These are phyloP conservation scores for Athrips mouffetella DNA, from an alignment of 2,888 invertebrate species.

Conservation along the genomic window DNA sequence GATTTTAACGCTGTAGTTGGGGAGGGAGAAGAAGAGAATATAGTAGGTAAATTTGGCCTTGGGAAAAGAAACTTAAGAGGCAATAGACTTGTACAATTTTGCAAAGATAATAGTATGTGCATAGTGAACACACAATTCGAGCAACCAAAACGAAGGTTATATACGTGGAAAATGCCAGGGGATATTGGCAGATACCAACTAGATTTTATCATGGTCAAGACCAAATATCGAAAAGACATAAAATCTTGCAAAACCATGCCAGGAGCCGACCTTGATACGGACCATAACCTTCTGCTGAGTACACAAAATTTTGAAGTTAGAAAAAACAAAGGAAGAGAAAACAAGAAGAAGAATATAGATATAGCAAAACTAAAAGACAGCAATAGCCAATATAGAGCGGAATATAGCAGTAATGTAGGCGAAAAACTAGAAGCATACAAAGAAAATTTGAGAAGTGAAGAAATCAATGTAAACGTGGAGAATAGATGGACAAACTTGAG, in stretches of 20 bases:
- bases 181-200: conserved; percentile 11
- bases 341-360: too few relatives aligned
- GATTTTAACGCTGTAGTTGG: too few relatives aligned
- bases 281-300: background rate
- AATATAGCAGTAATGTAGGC: too few relatives aligned
- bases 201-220: background rate
- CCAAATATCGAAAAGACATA: background rate
- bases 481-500: too few relatives aligned
- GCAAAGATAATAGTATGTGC: conserved; percentile 3
- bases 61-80: background rate
- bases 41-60: conserved; percentile 1
- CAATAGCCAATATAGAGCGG: too few relatives aligned
- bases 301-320: background rate
- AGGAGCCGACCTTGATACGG: background rate
- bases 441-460: too few relatives aligned
- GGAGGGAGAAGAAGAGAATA: background rate
- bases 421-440: too few relatives aligned
- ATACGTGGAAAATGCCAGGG: conserved; percentile 7
- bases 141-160: conserved; percentile 3
- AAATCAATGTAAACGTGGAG: too few relatives aligned
- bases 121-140: background rate
- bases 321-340: too few relatives aligned
- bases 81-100: background rate
- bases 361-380: too few relatives aligned
- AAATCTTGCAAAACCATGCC: background rate